These are phyloP conservation scores for Biston betularia DNA, from an alignment of 2,888 invertebrate genomes.

Conservation along the genomic window DNA sequence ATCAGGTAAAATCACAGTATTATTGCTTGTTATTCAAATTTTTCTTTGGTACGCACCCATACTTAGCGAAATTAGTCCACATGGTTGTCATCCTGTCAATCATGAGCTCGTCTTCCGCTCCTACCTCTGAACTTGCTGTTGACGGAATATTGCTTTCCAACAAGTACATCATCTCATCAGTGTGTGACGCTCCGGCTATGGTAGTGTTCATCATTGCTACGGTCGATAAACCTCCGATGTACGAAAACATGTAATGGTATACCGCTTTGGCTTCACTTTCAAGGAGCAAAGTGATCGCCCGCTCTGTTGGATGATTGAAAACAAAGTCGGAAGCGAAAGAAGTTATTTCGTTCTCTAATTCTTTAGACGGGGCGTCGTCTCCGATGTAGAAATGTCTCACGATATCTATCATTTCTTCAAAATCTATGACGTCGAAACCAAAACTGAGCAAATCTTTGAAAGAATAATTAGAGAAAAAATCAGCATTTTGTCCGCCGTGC, in stretches of 20 bases:
- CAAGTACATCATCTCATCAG: constrained; percentile 66
- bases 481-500: constrained; percentile 6
- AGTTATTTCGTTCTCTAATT: constrained; percentile 26
- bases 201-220: constrained; percentile 7
- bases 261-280: constrained; percentile 34
- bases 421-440: constrained; percentile 39
- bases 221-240: constrained; percentile 20
- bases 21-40: too few species aligned
- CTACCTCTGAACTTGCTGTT: constrained; percentile 28
- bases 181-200: constrained; percentile 54
- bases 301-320: constrained; percentile 39
- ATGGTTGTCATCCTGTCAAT: constrained; percentile 65
- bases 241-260: constrained; percentile 43
- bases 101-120: constrained; percentile 54
- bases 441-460: constrained; percentile 35
- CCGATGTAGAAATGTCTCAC: constrained; percentile 42
- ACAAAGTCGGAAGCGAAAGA: constrained; percentile 40
- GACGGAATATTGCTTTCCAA: constrained; percentile 49
- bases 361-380: constrained; percentile 23
- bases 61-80: constrained; percentile 75
- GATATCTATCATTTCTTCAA: constrained; percentile 30
- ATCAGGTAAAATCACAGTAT: too few species aligned
- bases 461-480: constrained; percentile 28
- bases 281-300: constrained; percentile 34
- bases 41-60: constrained; percentile 53